Evolutionary conservation across 2,888 invertebrate species (phyloP), one percentile per base, ranked within the genome.

Genomic region (Macaria notata): DNA sequence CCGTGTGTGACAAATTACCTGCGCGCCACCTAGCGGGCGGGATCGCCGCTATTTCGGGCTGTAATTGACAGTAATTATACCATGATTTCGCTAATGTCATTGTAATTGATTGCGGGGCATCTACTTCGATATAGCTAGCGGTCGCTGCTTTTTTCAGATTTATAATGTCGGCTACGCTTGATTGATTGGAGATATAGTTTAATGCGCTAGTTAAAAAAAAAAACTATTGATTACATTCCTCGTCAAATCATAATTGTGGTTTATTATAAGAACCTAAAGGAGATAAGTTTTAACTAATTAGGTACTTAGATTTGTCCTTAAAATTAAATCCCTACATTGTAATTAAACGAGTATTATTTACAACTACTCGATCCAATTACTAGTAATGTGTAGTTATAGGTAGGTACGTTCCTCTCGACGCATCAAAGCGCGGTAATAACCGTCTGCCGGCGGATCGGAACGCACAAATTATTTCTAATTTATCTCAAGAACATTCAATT

Each of bases 1-100:
- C 77, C 72, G 77, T 78, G 80, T 78, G 84, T 89, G 88, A 89
- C 88, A 90, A 89, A 90, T 89, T 86, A 80, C 86, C 79, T 75
- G 72, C 63, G 73, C 71, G 73, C 81, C 80, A 82, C 79, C 83
- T 81, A 76, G 72, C 75, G 75, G 74, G 71, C 68, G 58, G 66
- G 65, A 68, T 64, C 70, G 73, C 74, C 68, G 78, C 79, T 81
- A 78, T 76, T 79, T 72, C 63, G 65, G 72, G 71, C 68, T 66
- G 66, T 68, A 69, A 66, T 65, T 70, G 64, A 58, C 65, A 62
- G 67, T 71, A 67, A 69, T 64, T 65, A 67, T 64, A 63, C 63
- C 58, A 59, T 64, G 66, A 65, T 54, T 45, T 46, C 45, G 51
- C 30, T 59, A 60, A 56, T 56, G 53, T 41, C 9, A 48, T 50